Percentiles rank a stretch among this genome's conserved stretches.
Conservation (phyloP, 2,113 vertebrate species). For the Rhynchomys soricoides region DNA sequence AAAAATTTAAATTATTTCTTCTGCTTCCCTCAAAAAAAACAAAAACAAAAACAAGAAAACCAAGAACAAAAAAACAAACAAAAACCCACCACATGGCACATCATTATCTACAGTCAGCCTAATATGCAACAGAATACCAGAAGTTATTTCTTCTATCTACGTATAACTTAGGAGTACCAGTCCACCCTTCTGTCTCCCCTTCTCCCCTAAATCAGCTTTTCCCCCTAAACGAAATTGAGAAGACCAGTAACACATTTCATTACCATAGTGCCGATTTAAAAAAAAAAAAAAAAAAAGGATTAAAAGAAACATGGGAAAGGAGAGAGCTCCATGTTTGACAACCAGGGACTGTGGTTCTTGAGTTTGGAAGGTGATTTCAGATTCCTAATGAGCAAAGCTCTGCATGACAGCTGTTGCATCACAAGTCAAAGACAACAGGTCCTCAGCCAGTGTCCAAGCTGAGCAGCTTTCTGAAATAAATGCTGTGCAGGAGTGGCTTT, state of each 20-base stretch:
- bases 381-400: conserved; percentile 21
- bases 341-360: neutral
- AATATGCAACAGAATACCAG: neutral
- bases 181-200: neutral
- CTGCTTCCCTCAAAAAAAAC: neutral
- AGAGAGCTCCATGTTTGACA: neutral
- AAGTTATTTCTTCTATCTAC: neutral
- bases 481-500: neutral
- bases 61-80: too few species aligned
- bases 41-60: too few species aligned
- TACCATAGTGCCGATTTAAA: neutral
- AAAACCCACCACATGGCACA: too few species aligned
- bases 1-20: neutral
- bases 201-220: neutral
- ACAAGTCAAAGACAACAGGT: neutral
- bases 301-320: neutral
- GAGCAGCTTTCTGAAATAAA: neutral
- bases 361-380: conserved; percentile 24
- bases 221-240: conserved; percentile 2
- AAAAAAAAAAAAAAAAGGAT: too few species aligned
- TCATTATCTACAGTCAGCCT: neutral
- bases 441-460: conserved; percentile 3
- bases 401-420: neutral
- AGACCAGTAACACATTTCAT: neutral
- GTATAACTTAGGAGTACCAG: neutral